Base-by-base conservation (phyloP, 2,888 invertebrate species). In the Altica lythri region DNA sequence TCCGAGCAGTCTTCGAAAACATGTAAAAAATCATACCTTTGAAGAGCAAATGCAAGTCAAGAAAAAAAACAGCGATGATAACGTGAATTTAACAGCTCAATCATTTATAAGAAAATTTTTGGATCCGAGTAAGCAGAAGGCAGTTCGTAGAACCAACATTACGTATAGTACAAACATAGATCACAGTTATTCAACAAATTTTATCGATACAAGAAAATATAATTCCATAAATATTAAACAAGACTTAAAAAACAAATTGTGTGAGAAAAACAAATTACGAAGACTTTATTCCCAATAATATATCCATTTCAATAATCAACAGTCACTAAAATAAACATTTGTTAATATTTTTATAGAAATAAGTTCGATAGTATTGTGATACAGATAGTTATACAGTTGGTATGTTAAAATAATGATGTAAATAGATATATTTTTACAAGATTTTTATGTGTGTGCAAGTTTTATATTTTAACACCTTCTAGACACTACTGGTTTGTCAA, bases 1-100 rank as follows among this genome's bases (percentile, higher is more conserved):
- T 74, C 95, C 95, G 0, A 94, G 94, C 46, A 94, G 94, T 43
- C 81, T 95, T 1, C 81, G 95, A 25, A 95, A 95, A 71, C 95
- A 95, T 77, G 91, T 94, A 14, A 94, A 95, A 72, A 92, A 90
- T 63, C 92, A 92, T 64, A 71, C 72, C 0, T 62, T 64, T 59
- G 75, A 75, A 40, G 77, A 77, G 59, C 77, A 77, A 60, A 55
- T 74, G 59, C 72, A 72, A 57, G 62, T 77, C 4, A 77, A 77
- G 59, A 70, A 67, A 44, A 71, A 66, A 48, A 61, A 51, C 1
- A 47, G 14, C 17, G 66, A 65, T 18, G 65, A 68, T 5, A 48
- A 45, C 1, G 60, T 57, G 10, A 57, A 53, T 19, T 61, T 52
- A 43, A 52, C 57, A 51, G 38, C 51, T 5, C 46, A 60, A 32